Base-by-base conservation (phyloP, 2,113 vertebrate genomes). In the Columba livia region DNA sequence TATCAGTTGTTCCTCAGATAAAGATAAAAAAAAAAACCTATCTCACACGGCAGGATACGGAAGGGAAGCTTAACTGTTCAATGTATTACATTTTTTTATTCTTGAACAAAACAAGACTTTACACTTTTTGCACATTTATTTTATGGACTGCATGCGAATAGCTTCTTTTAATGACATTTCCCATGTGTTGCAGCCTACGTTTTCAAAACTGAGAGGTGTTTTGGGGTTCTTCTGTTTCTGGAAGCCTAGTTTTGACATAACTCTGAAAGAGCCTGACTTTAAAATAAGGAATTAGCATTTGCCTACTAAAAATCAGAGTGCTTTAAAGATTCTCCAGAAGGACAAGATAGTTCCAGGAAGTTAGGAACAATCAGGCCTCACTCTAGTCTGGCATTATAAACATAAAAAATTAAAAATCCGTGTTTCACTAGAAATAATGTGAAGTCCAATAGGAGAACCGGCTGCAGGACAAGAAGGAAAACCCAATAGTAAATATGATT, bases 21-120 rank as follows among this genome's bases (percentile, higher is more conserved):
- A 80, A 95, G 40, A 85, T 78, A 81, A 77, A 64, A 95, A 95
- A 90, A 50, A 64, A 95, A 95, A 90, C 47, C 25, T 9, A 44
- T 73, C 31, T 79, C 53, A 91, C 53, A 34, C 50, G 31, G 6
- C 65, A 80, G 75, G 66, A 60, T 47, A 56, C 20, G 81, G 28
- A 89, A 65, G 56, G 23, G 32, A 61, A 81, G 24, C 73, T 93
- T 60, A 84, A 83, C 69, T 61, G 29, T 74, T 83, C 79, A 38
- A 85, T 56, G 48, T 53, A 54, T 85, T 64, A 17, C 3, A 4
- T 7, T 15, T 75, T 62, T 85, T 48, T 26, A n/a, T 82, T 84
- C 44, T 94, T 79, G 40, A 84, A n/a, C 23, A 58, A 34, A 81
- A 69, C 23, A 74, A 57, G 26, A 29, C 38, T 81, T 89, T 65